Conservation (phyloP, 1,140 invertebrate species). For the Solenopsis fugax region DNA sequence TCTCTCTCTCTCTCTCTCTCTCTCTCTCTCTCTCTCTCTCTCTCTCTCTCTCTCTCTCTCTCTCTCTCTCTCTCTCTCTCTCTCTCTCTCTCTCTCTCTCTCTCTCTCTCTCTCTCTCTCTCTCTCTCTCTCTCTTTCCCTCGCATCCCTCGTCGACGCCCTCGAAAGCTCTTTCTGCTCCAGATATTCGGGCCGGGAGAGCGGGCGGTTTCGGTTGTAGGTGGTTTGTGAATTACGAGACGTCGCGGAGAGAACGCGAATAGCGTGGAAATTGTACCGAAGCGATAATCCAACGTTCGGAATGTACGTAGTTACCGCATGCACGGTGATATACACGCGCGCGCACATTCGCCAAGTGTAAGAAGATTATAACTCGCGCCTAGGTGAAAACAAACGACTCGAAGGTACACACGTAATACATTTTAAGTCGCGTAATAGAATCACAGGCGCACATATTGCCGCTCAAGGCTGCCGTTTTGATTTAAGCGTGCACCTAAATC, state of each 20-base stretch:
- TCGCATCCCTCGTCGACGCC: conserved; percentile 36
- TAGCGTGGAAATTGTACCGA: conserved; percentile 62
- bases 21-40: conserved; percentile 13
- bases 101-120: conserved; percentile 4
- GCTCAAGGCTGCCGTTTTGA: conserved; percentile 48
- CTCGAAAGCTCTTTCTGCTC: conserved; percentile 65
- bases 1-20: neutral
- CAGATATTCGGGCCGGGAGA: conserved; percentile 52
- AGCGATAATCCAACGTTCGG: conserved; percentile 70
- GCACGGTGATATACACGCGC: conserved; percentile 38
- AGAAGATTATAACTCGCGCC: conserved; percentile 65
- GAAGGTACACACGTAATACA: conserved; percentile 63
- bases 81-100: neutral
- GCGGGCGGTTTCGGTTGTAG: conserved; percentile 61
- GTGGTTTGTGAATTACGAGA: conserved; percentile 69
- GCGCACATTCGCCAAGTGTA: conserved; percentile 57
- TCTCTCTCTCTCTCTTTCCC: conserved; percentile 8
- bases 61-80: conserved; percentile 8
- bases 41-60: neutral
- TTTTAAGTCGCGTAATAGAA: conserved; percentile 65
- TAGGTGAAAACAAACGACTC: conserved; percentile 56
- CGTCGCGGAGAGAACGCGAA: conserved; percentile 62
- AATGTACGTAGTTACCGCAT: conserved; percentile 54
- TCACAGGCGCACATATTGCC: conserved; percentile 49
- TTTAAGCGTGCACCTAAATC: conserved; percentile 47